Base-by-base conservation (phyloP, 2,113 vertebrate genomes). In the Jacana jacana region DNA sequence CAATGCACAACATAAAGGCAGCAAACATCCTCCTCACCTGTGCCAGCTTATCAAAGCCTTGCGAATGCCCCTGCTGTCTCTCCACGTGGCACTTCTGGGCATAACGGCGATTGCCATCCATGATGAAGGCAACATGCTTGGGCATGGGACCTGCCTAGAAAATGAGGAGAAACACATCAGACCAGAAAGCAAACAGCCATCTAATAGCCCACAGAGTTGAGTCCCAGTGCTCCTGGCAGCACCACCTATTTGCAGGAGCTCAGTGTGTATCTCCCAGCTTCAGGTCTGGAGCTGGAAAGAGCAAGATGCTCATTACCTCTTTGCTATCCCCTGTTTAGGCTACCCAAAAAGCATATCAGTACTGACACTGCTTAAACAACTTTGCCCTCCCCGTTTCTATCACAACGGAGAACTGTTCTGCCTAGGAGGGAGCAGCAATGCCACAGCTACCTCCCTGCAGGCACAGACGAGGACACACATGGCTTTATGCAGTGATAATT, bases 71-170 rank as follows among this genome's bases (percentile, higher is more conserved):
- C 95, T 99, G 98, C 87, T 99, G 98, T 0, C 98, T 98, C 76
- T 99, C 98, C 95, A 99, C 98, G 2, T 99, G 98, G 19, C 98
- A 98, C 96, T 99, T 99, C 13, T 97, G 98, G 24, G 99, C 99
- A 33, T 99, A 99, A 39, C 99, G 99, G 37, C 99, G 98, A 88
- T 99, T 99, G 23, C 99, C 99, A 42, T 99, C 99, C 99, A 99
- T 99, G 97, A 99, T 99, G 97, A 99, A 99, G 17, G 99, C 99
- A 44, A 99, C 97, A 35, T 99, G 99, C 96, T 98, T 99, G 65
- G 99, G 99, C 98, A 99, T 98, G 1, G 99, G 99, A n/a, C 99
- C 99, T 82, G 99, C 99, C 99, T 99, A 90, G 57, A 71, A 77
- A 58, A 94, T 5, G 86, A 68, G 65, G 60, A 96, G 60, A 75